These are phyloP conservation scores for Cheumatopsyche charites DNA, from an alignment of 1,140 invertebrate species.

Conservation along the genomic window DNA sequence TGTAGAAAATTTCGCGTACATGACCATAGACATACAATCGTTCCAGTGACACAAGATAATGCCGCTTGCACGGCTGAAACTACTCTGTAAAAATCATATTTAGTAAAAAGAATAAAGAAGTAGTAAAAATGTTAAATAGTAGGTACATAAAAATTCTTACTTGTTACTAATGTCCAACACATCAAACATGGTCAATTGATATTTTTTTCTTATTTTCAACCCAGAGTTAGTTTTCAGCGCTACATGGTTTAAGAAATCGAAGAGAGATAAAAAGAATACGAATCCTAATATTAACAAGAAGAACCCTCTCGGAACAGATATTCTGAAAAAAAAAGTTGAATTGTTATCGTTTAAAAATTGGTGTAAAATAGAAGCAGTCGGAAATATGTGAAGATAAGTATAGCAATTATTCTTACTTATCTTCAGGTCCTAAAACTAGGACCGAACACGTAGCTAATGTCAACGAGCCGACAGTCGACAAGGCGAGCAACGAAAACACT, in stretches of 20 bases:
- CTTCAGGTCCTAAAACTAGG: constrained; percentile 54
- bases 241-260: constrained; percentile 65
- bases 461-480: constrained; percentile 53
- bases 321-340: constrained; percentile 54
- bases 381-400: not conserved
- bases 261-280: constrained; percentile 68
- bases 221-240: constrained; percentile 64
- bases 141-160: constrained; percentile 55
- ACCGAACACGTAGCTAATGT: constrained; percentile 54
- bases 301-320: constrained; percentile 63
- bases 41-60: constrained; percentile 68
- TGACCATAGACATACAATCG: constrained; percentile 67
- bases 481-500: constrained; percentile 51
- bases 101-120: no score
- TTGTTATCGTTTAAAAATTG: not conserved
- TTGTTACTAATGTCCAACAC: constrained; percentile 74
- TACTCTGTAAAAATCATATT: constrained; percentile 55
- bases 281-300: constrained; percentile 65
- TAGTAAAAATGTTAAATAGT: not conserved
- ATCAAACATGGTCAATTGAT: constrained; percentile 66
- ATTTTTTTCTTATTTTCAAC: constrained; percentile 63
- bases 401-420: constrained; percentile 50
- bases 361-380: not conserved
- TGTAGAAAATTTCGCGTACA: constrained; percentile 68
- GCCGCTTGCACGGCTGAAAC: constrained; percentile 72